Percentiles rank a stretch among this genome's conserved stretches.
Conservation (phyloP, 2,888 invertebrate genomes). For the Microplitis manilae region DNA sequence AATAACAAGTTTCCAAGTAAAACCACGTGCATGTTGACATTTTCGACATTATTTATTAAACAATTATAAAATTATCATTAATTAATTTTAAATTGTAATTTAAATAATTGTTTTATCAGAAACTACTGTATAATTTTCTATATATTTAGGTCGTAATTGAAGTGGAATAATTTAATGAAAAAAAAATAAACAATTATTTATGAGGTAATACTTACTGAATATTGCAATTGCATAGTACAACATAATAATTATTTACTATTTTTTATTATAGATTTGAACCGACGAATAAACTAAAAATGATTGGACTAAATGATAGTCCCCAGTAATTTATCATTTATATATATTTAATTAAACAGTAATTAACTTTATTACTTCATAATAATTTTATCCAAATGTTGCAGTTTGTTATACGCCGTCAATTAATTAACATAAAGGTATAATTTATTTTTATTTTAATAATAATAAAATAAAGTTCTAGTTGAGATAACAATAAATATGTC, state of each 20-base stretch:
- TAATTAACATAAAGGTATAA: too few relatives aligned
- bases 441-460: too few relatives aligned
- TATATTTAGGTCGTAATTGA: not conserved
- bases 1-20: not conserved
- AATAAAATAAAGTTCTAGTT: too few relatives aligned
- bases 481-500: too few relatives aligned
- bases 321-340: too few relatives aligned
- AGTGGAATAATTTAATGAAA: not conserved
- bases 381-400: too few relatives aligned
- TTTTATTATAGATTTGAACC: not conserved
- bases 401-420: too few relatives aligned
- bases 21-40: not conserved
- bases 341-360: too few relatives aligned
- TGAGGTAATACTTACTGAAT: not conserved
- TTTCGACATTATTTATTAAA: not conserved
- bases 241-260: too few relatives aligned
- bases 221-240: not conserved
- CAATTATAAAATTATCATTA: not conserved
- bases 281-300: not conserved
- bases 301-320: not conserved
- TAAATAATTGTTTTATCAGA: not conserved
- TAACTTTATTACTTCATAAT: too few relatives aligned
- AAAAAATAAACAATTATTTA: not conserved
- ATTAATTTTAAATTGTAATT: too few relatives aligned
- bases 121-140: not conserved